Evolutionary conservation across 1,140 invertebrate genomes (phyloP), one percentile per base, ranked within the genome.

Genomic region (Archivesica marissinica): DNA sequence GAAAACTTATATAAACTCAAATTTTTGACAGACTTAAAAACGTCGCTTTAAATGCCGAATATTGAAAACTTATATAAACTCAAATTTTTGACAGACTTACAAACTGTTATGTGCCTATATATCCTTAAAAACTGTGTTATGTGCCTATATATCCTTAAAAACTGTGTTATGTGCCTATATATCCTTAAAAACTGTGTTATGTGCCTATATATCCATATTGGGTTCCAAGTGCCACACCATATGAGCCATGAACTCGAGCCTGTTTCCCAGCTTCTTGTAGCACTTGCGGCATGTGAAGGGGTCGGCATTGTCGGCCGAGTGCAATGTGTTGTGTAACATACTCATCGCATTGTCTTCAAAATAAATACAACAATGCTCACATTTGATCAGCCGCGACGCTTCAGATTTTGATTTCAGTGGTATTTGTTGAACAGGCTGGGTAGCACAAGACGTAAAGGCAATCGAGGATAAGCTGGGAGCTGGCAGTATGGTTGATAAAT

Each of bases 211-310:
- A 61, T 90, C 89, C 88, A 90, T 89, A 20, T 80, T 81, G 88
- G 95, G 95, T 94, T 94, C 93, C 95, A 96, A 95, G 95, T 96
- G 95, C 96, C 96, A 95, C 95, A 95, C 95, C 95, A 96, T 95
- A 95, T 96, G 96, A 95, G 96, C 96, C 94, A 95, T 96, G 95
- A 96, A 93, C 88, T 94, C 91, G 15, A 92, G 87, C 11, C 93
- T 91, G 84, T 94, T 92, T 33, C 93, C 91, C 13, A 91, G 86
- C 41, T 89, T 89, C 56, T 92, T 92, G 61, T 89, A 61, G 81
- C 91, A 92, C 84, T 91, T 91, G 30, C 88, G 64, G 61, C 91
- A 92, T 0, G 89, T 91, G 68, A 92, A 92, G 13, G 91, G 91
- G 68, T 91, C 90, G 0, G 83, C 47, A 30, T 89, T 89, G 59